Percentiles rank a stretch among this genome's conserved stretches.
These are phyloP conservation scores for Labeo catla DNA, from an alignment of 2,113 vertebrate species.

Conservation along the genomic window DNA sequence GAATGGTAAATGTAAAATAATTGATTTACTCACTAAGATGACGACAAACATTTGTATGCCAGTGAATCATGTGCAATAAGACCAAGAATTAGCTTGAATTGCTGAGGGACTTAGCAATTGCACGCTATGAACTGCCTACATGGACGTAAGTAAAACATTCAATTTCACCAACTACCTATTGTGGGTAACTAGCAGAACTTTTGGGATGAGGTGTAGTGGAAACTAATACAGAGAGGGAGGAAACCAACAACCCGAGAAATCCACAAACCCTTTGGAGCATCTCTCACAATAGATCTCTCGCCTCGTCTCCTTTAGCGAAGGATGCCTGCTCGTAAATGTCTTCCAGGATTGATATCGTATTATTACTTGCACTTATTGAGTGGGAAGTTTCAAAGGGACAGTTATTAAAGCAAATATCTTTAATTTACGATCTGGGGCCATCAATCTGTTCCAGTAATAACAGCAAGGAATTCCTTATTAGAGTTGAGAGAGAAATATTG, in stretches of 20 bases:
- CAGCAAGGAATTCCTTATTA: conserved; percentile 61
- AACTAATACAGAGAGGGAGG: conserved; percentile 44
- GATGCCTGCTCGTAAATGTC: conserved; percentile 70
- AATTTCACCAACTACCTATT: conserved; percentile 60
- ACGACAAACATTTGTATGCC: not conserved
- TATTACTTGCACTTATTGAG: conserved; percentile 55
- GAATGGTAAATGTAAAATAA: no score
- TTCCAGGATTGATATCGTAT: conserved; percentile 67
- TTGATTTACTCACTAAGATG: not conserved
- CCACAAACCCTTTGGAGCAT: conserved; percentile 1
- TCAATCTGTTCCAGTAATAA: conserved; percentile 64
- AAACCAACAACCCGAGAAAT: conserved; percentile 29
- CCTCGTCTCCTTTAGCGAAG: conserved; percentile 52
- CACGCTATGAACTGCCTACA: not conserved
- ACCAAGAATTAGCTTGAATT: no score
- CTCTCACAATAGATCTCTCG: conserved; percentile 25
- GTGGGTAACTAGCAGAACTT: conserved; percentile 66
- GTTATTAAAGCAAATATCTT: conserved; percentile 66
- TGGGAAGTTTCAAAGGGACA: conserved; percentile 63
- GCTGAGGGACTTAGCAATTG: not conserved
- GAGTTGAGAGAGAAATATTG: conserved; percentile 56
- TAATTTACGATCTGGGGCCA: conserved; percentile 62
- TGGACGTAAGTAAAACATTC: conserved; percentile 36
- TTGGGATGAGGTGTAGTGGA: not conserved
- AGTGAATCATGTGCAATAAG: not conserved